phyloP scores from a whole-genome alignment of 2,888 invertebrate genomes.

The Temnothorax rugatulus region DNA sequence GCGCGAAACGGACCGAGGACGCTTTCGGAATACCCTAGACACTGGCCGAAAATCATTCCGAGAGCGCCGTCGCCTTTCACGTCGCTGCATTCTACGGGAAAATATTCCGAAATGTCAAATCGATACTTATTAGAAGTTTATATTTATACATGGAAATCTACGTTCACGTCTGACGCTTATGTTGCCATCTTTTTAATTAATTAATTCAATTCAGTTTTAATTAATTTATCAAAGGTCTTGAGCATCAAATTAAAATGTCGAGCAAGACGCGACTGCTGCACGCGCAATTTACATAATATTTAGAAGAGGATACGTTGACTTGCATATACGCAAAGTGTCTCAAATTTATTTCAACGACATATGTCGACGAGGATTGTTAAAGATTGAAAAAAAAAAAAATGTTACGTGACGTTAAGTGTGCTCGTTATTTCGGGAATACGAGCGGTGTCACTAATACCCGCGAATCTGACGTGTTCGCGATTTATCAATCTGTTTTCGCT shows the following conservation, averaged over 20 bases:
- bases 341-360: constrained; percentile 1
- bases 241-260: constrained; percentile 3
- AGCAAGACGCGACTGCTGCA: not conserved
- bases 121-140: not conserved
- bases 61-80: constrained; percentile 3
- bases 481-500: constrained; percentile 64
- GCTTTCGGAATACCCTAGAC: constrained; percentile 37
- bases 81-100: not conserved
- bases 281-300: not conserved
- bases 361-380: not conserved
- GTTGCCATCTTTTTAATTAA: too few species aligned
- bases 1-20: constrained; percentile 34
- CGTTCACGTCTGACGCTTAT: not conserved
- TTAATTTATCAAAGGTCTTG: not conserved
- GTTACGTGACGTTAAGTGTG: too few species aligned
- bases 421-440: not conserved
- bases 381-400: not conserved
- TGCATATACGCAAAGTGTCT: not conserved
- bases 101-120: not conserved
- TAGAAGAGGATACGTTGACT: not conserved
- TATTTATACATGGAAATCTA: not conserved
- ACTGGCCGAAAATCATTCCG: constrained; percentile 49
- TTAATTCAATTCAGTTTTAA: not conserved
- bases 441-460: not conserved
- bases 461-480: constrained; percentile 16